Conservation (phyloP, 1,140 invertebrate species). For the Pseudomyrmex sp. region DNA sequence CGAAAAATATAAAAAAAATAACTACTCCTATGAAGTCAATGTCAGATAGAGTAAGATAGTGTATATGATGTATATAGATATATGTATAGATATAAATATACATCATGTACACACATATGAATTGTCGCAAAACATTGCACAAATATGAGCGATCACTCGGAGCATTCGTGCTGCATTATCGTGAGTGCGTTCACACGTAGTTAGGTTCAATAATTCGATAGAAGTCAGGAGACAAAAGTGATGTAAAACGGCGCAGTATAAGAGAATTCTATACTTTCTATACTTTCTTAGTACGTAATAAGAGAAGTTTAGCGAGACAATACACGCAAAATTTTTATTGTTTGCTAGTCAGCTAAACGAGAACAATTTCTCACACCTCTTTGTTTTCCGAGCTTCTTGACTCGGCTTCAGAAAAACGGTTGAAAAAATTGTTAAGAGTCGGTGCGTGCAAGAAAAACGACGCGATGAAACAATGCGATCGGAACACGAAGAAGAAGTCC, state of each 20-base stretch:
- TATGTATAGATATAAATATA: background rate
- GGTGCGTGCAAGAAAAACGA: background rate
- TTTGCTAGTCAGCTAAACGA: too few species aligned
- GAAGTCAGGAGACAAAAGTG: background rate
- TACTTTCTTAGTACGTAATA: background rate
- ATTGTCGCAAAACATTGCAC: conserved; percentile 50
- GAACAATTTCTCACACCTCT: background rate
- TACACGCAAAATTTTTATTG: too few species aligned
- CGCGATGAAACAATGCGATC: background rate
- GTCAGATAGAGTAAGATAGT: conserved; percentile 73
- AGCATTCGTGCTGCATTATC: background rate
- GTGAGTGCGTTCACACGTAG: conserved; percentile 6
- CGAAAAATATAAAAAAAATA: conserved; percentile 52
- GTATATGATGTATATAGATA: conserved; percentile 12
- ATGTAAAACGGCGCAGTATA: background rate
- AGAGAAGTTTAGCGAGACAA: too few species aligned
- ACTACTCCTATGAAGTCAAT: conserved; percentile 83
- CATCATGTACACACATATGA: conserved; percentile 23
- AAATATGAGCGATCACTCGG: conserved; percentile 12
- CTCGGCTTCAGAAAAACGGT: conserved; percentile 11
- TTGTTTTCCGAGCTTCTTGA: background rate
- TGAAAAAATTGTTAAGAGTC: conserved; percentile 22
- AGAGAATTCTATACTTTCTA: background rate
- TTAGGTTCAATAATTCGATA: background rate
- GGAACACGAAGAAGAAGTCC: background rate